Base-by-base conservation (phyloP, 2,888 invertebrate genomes). In the Caenorhabditis panamensis region DNA sequence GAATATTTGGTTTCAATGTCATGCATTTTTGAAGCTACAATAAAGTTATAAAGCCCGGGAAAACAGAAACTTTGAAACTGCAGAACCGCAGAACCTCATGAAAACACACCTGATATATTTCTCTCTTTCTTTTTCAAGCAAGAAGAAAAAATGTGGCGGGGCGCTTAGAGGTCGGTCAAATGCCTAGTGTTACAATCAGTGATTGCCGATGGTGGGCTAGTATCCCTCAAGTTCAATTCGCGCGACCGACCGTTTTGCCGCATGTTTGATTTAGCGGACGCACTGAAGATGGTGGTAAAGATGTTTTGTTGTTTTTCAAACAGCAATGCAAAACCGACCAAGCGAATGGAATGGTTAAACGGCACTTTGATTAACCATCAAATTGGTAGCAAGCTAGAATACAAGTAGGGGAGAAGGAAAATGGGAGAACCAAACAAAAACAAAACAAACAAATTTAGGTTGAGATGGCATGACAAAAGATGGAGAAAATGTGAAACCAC, bases 181-280 rank as follows among this genome's bases (percentile, higher is more conserved):
- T 75, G 66, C 66, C 54, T 73, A 64, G 73, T 75, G 63, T 64
- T 64, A 75, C 75, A 75, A 75, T 75, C 75, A 75, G 59, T 73
- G 64, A 73, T 71, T 49, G 54, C 1, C 13, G 53, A 24, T 24
- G 26, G 53, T 2, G 31, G 31, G 5, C 31, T 31, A 31, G 71
- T 72, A 72, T 72, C 63, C 71, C 56, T 37, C 63, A 49, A 73
- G 64, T 73, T 73, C 73, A 64, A 64, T 67, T 66, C 66, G 66
- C 75, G 66, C 75, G n/a, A 73, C 73, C 31, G 31, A 6, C 66
- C 64, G 54, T 66, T 73, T 58, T 47, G 59, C 61, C 59, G 37
- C 71, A 44, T 73, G 56, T 37, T 51, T 58, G 18, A 44, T 61
- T 71, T 63, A 47, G 44, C 56, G 61, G 56, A 47, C 47, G 3